These are phyloP conservation scores for Anorthoa munda DNA, from an alignment of 2,888 invertebrate species.

Conservation along the genomic window DNA sequence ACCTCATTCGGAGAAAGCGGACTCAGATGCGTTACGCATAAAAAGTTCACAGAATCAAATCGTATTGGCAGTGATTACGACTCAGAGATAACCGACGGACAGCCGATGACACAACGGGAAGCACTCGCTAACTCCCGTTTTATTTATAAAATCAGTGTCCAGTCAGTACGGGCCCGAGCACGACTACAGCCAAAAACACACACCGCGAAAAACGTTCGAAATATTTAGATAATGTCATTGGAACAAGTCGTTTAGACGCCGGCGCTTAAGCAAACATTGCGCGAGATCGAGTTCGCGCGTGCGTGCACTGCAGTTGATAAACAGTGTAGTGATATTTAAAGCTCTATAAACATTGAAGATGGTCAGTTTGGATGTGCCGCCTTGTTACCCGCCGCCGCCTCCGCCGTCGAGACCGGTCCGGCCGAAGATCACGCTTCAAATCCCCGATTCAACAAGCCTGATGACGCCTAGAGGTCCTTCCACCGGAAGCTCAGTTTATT, in stretches of 20 bases:
- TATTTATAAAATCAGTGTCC: constrained; percentile 90
- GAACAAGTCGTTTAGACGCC: constrained; percentile 72
- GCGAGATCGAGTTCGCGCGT: constrained; percentile 8
- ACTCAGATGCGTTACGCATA: constrained; percentile 63
- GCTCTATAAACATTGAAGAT: constrained; percentile 71
- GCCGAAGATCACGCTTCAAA: constrained; percentile 89
- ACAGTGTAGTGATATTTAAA: constrained; percentile 62
- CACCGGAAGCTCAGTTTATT: constrained; percentile 75
- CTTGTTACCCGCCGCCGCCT: constrained; percentile 83
- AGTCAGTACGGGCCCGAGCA: constrained; percentile 80
- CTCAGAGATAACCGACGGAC: constrained; percentile 62
- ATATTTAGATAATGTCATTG: constrained; percentile 70
- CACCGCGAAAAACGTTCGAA: constrained; percentile 72
- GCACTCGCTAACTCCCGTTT: constrained; percentile 77
- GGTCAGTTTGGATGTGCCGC: constrained; percentile 79
- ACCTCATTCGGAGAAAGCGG: constrained; percentile 52
- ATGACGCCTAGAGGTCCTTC: constrained; percentile 74
- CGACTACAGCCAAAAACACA: constrained; percentile 73
- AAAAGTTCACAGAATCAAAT: constrained; percentile 65
- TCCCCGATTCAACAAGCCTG: constrained; percentile 77
- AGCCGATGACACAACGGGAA: constrained; percentile 84
- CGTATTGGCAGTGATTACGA: constrained; percentile 63
- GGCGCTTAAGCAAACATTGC: constrained; percentile 73
- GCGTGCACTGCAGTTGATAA: constrained; percentile 55
- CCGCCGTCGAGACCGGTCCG: constrained; percentile 79